Base-by-base conservation (phyloP, 2,113 vertebrate species). In the Dipodomys stephensi region DNA sequence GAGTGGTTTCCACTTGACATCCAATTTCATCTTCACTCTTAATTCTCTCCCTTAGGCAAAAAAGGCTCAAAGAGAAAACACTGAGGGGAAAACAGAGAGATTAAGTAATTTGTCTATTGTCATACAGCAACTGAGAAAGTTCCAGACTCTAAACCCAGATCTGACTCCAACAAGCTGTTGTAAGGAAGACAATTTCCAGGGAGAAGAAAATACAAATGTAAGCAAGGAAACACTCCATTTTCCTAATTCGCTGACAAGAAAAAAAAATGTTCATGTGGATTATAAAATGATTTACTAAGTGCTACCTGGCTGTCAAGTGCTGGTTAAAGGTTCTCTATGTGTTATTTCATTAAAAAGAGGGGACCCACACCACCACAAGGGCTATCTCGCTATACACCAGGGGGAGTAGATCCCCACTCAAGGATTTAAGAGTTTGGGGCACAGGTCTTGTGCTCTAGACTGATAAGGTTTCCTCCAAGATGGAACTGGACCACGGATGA, bases 61-160 rank as follows among this genome's bases (percentile, higher is more conserved):
- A 28, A 57, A 84, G 69, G 67, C 30, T 85, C 62, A 53, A 19
- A 87, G 46, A 13, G 53, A 57, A 57, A 57, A 16, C 53, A 57
- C 53, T 16, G 53, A 18, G 53, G 15, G 15, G 53, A 57, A 57
- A 57, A 57, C 53, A 57, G 85, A 64, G 86, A 86, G 32, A n/a
- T 19, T 30, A 87, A 78, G 39, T 5, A 7, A 71, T 57, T 78
- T 82, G 3, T 77, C 80, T 84, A 64, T 64, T 83, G 80, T 82
- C 91, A 91, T 74, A 88, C 3, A 91, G 73, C 46, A 78, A 39
- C 35, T 73, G 39, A 94, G n/a, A 91, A 22, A 46, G 67, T 67
- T 46, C 23, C 46, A 91, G 83, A 93, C 92, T 73, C 92, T 39
- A 93, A 88, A 94, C n/a, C 1, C 77, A 85, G 9, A 85, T 46